Conservation (phyloP, 2,888 invertebrate species). For the Allolobophora icterica region DNA sequence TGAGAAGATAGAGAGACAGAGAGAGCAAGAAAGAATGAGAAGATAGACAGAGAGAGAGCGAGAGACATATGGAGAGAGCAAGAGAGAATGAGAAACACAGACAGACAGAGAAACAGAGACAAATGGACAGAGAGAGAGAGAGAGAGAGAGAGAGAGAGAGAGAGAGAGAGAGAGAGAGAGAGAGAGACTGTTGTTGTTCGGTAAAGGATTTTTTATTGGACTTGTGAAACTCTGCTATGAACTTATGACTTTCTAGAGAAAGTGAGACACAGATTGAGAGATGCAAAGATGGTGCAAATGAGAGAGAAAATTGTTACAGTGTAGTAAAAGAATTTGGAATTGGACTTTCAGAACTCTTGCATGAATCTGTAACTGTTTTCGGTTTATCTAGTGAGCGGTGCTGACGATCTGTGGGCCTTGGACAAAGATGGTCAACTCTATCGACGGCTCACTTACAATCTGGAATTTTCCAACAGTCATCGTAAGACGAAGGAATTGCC, state of each 20-base stretch:
- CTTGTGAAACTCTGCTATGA: too few relatives aligned
- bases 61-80: too few relatives aligned
- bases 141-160: too few relatives aligned
- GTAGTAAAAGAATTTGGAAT: background rate
- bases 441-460: background rate
- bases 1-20: background rate
- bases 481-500: background rate
- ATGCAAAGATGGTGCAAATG: too few relatives aligned
- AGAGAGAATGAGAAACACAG: too few relatives aligned
- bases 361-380: background rate
- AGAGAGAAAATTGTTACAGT: too few relatives aligned
- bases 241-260: too few relatives aligned
- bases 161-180: too few relatives aligned
- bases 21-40: background rate
- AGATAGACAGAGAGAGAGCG: background rate
- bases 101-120: too few relatives aligned
- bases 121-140: too few relatives aligned
- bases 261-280: too few relatives aligned
- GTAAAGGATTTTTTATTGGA: background rate
- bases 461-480: background rate
- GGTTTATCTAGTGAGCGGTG: background rate
- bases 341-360: background rate
- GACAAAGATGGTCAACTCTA: conserved; percentile 13
- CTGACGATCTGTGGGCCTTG: background rate
- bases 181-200: background rate